Base-by-base conservation (phyloP, 2,888 invertebrate genomes). In the Drosophila robusta region DNA sequence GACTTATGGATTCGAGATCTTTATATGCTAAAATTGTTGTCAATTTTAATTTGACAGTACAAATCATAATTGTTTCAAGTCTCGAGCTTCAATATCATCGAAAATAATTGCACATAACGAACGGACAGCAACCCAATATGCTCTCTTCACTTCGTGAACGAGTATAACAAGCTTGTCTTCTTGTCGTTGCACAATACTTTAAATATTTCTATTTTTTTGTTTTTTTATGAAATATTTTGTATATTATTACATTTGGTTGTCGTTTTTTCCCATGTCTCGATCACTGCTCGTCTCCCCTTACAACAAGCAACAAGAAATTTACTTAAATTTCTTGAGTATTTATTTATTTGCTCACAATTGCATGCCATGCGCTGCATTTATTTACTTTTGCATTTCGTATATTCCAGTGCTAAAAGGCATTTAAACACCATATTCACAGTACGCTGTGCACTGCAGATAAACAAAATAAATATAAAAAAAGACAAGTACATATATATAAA, bases 381-480 rank as follows among this genome's bases (percentile, higher is more conserved):
- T 77, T 64, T 61, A 44, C 36, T 34, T 42, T 62, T 60, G 55
- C 57, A 51, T 47, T 76, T 58, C 50, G 61, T 41, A 36, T 14
- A 18, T 26, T 61, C 50, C 45, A 22, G 29, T 11, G 32, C 42
- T 42, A 39, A 69, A 38, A 24, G 22, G 22, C 26, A 44, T 24
- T 39, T 44, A 52, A 73, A 60, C 51, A 32, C 26, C 64, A 69
- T 46, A 60, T 38, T 29, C 45, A 55, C 18, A 18, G 18, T 18
- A 4, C 51, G 56, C 34, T 39, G 50, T 50, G 16, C 39, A 62
- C 49, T 32, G 49, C 46, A 55, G 5, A 34, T 41, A 16, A 1
- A 46, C 12, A 18, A n/a, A 47, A 8, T 16, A 12, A 5, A 54
- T 9, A 36, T 49, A 46, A 36, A 16, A 22, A 16, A 22, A 16